These are phyloP conservation scores for Paracentrotus lividus DNA, from an alignment of 53 echinoderm and acorn worm species.

Conservation along the genomic window DNA sequence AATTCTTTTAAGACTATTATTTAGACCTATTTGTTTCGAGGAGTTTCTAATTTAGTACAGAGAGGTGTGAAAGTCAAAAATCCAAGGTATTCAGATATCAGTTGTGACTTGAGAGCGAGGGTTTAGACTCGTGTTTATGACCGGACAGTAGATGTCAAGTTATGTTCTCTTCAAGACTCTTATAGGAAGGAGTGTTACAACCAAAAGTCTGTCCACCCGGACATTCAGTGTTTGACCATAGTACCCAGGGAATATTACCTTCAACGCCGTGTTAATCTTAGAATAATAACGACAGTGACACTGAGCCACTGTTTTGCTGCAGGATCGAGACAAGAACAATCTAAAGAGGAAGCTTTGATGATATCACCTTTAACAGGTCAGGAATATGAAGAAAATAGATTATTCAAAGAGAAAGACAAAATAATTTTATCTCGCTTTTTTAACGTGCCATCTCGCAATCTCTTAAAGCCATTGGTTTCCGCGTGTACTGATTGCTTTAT, in stretches of 20 bases:
- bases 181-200: slow-evolving; percentile 38
- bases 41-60: not conserved
- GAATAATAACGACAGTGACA: slow-evolving; percentile 56
- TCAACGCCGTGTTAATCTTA: slow-evolving; percentile 55
- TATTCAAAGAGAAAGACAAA: slow-evolving; percentile 37
- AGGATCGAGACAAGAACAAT: slow-evolving; percentile 55
- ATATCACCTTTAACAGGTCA: slow-evolving; percentile 50
- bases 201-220: slow-evolving; percentile 61
- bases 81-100: not conserved
- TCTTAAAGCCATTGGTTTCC: slow-evolving; percentile 62
- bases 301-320: slow-evolving; percentile 47
- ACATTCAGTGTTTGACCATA: slow-evolving; percentile 54
- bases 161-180: slow-evolving; percentile 44
- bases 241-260: slow-evolving; percentile 32
- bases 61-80: not conserved
- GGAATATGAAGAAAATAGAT: slow-evolving; percentile 48
- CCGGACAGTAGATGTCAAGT: slow-evolving; percentile 49
- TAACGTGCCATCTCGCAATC: slow-evolving; percentile 54
- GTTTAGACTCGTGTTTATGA: slow-evolving; percentile 33
- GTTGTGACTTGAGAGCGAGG: not conserved
- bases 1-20: too few relatives aligned
- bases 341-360: slow-evolving; percentile 46
- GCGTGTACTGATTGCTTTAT: slow-evolving; percentile 57
- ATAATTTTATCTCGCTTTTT: slow-evolving; percentile 41
- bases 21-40: too few relatives aligned